Percentiles rank a stretch among this genome's conserved stretches.
Conservation (phyloP, 2,113 vertebrate species). For the Typhlomys cinereus region DNA sequence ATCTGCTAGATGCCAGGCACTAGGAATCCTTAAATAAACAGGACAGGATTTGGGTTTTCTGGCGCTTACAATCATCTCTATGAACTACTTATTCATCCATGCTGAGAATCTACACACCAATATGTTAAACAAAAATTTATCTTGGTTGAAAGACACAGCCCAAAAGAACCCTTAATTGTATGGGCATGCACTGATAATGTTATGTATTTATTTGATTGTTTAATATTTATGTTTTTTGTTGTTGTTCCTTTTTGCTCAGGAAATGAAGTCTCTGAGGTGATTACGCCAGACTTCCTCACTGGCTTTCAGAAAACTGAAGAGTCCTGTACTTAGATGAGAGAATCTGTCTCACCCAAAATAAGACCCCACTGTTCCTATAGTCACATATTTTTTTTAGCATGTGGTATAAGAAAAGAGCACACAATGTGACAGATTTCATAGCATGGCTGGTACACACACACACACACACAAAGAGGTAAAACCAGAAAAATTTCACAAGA, state of each 20-base stretch:
- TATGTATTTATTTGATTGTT: fast-evolving
- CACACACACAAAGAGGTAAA: no score
- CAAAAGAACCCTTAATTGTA: neutral
- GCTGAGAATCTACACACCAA: neutral
- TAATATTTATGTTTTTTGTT: neutral
- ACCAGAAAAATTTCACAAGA: neutral
- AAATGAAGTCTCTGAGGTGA: neutral
- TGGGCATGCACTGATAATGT: neutral
- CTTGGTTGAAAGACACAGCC: neutral
- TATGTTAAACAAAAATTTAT: neutral
- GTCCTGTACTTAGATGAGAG: neutral
- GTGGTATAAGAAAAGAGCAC: neutral
- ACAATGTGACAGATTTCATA: neutral
- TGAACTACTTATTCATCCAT: neutral
- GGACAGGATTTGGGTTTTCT: neutral
- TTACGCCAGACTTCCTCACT: neutral
- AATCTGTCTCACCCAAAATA: neutral
- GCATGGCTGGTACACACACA: no score
- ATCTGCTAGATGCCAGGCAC: neutral
- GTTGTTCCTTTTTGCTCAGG: neutral
- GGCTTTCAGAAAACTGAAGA: neutral
- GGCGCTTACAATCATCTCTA: neutral
- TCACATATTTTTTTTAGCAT: neutral
- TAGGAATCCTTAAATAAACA: neutral
- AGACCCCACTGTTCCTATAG: neutral